Evolutionary conservation across 2,797 vertebrate genomes (phyloP).

Genomic region (Nothura maculosa): DNA sequence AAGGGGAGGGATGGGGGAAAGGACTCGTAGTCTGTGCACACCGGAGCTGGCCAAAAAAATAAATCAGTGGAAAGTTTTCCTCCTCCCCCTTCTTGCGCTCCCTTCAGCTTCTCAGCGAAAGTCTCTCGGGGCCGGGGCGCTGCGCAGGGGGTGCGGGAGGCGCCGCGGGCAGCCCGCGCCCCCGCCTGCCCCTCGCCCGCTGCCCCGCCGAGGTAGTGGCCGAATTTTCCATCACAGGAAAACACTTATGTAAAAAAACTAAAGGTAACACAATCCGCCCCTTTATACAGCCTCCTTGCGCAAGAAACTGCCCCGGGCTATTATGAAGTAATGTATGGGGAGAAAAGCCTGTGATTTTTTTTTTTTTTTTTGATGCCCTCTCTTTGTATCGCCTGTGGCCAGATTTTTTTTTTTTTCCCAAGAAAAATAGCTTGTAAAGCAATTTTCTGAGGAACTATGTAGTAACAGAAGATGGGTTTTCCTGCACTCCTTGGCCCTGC

Average conservation of each 20-base stretch:
- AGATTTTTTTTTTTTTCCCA: neutral
- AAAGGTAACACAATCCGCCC: neutral
- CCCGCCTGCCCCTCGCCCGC: neutral
- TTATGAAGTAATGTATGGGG: accelerated
- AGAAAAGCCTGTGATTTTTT: neutral
- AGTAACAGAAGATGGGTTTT: neutral
- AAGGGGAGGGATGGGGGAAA: slow-evolving; percentile 27
- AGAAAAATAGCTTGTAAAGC: neutral
- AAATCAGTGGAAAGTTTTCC: slow-evolving; percentile 54
- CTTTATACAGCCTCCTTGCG: neutral
- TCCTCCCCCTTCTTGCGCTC: slow-evolving; percentile 28
- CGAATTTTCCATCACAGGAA: neutral
- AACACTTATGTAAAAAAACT: neutral
- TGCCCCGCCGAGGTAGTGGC: neutral
- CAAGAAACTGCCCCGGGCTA: neutral
- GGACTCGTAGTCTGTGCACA: slow-evolving; percentile 14
- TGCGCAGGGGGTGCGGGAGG: neutral
- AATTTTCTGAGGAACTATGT: accelerated
- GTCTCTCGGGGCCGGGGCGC: neutral
- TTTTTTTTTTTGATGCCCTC: accelerated
- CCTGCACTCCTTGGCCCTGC: neutral
- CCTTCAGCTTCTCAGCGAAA: slow-evolving; percentile 26
- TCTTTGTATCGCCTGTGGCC: too few relatives aligned
- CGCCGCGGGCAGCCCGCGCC: too few relatives aligned
- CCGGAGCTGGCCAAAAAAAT: slow-evolving; percentile 28